A percentile compares a stretch with the other conserved stretches of the same genome.
Conservation (phyloP, 2,113 vertebrate genomes). For the Triplophysa siluroides region DNA sequence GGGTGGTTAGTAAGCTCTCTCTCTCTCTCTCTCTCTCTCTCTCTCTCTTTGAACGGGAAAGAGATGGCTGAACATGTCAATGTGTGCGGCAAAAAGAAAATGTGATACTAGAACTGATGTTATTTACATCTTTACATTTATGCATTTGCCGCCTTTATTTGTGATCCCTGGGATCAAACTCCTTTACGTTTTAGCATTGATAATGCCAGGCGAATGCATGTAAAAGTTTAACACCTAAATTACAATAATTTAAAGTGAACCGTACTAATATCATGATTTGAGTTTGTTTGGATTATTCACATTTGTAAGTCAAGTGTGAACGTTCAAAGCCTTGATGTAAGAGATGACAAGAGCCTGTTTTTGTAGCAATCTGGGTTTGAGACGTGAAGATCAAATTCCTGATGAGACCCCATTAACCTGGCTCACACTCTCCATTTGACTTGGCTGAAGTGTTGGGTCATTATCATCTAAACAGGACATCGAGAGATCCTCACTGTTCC, state of each 20-base stretch:
- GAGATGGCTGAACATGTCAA: neutral
- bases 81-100: no score
- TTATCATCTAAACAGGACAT: constrained; percentile 47
- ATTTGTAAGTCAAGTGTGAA: neutral
- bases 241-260: no score
- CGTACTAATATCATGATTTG: no score
- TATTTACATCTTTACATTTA: no score
- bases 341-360: constrained; percentile 19
- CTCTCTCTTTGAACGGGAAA: neutral
- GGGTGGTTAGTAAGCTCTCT: constrained; percentile 6
- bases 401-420: constrained; percentile 43
- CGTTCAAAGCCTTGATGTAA: neutral
- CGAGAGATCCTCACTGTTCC: constrained; percentile 4
- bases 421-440: constrained; percentile 23
- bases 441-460: constrained; percentile 35
- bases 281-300: neutral
- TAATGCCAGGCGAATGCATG: no score
- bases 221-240: no score
- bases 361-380: constrained; percentile 33
- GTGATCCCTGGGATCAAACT: no score
- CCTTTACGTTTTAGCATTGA: no score
- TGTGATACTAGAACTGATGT: no score
- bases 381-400: constrained; percentile 34
- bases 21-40: neutral
- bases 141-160: no score